A percentile compares a stretch with the other conserved stretches of the same genome.
Evolutionary conservation across 2,797 vertebrate genomes (phyloP).

Genomic region (Sylvia borin): DNA sequence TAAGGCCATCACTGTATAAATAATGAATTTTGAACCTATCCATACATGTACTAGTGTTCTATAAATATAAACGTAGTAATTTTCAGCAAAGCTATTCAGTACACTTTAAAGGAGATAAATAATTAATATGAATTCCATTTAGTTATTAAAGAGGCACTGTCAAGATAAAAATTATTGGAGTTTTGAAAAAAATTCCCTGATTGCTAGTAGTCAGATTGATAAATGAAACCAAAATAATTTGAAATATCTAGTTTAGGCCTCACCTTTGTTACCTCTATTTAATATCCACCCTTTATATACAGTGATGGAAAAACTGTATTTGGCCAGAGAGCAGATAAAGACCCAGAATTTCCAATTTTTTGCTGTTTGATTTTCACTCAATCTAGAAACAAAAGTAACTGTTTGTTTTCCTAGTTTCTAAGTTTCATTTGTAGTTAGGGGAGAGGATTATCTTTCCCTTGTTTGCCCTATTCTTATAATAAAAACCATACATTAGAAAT

Average conservation of each 20-base stretch:
- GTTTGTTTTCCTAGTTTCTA: neutral
- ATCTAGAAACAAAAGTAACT: neutral
- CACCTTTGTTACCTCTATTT: neutral
- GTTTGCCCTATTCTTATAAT: neutral
- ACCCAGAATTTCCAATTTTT: neutral
- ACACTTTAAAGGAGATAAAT: constrained; percentile 55
- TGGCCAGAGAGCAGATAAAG: neutral
- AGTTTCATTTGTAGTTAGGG: neutral
- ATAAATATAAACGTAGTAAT: constrained; percentile 35
- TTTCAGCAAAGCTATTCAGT: constrained; percentile 35
- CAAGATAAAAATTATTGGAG: constrained; percentile 30
- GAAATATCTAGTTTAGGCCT: neutral
- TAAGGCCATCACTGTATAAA: constrained; percentile 33
- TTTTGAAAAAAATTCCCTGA: constrained; percentile 29
- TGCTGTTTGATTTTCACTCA: neutral
- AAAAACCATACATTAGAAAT: neutral
- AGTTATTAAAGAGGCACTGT: constrained; percentile 41
- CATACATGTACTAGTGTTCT: neutral
- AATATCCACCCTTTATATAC: neutral
- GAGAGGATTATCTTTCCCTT: neutral
- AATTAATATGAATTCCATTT: constrained; percentile 54
- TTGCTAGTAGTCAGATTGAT: neutral
- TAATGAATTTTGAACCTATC: constrained; percentile 43
- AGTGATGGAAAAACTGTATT: neutral
- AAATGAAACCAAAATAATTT: constrained; percentile 19